Evolutionary conservation across 2,113 vertebrate species (phyloP).

Genomic region (Bos indicus): DNA sequence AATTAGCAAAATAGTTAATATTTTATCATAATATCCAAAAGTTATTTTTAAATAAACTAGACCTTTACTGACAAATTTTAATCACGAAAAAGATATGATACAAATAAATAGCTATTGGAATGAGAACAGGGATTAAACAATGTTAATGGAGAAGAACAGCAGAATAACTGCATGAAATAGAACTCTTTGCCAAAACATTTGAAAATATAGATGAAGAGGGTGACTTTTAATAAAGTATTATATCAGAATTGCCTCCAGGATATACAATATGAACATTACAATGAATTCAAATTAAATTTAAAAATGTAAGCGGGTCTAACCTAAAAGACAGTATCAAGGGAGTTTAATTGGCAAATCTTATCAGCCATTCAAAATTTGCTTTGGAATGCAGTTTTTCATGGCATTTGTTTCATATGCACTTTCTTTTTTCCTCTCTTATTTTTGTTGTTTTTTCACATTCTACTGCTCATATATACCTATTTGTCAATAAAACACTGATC

Average conservation of each 20-base stretch:
- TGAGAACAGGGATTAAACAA: not conserved
- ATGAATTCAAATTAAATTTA: not conserved
- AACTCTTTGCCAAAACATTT: not conserved
- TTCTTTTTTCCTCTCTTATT: not conserved
- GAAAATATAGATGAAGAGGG: not conserved
- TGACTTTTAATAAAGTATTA: not conserved
- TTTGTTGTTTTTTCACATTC: not conserved
- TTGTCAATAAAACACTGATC: not conserved
- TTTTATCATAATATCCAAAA: not conserved
- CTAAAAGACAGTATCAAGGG: fast-evolving
- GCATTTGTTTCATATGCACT: not conserved
- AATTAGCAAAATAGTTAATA: not conserved
- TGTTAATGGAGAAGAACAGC: not conserved
- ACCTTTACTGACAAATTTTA: not conserved
- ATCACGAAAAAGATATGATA: not conserved
- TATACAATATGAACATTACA: not conserved
- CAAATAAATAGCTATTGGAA: not conserved
- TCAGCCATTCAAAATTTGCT: not conserved
- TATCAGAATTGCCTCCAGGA: not conserved
- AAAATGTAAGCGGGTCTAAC: not conserved
- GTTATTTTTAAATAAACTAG: not conserved
- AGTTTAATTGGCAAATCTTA: not conserved
- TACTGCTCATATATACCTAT: not conserved
- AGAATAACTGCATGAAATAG: not conserved
- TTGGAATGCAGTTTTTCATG: not conserved